Evolutionary conservation across 2,113 vertebrate species (phyloP).

Genomic region (Brachypodius melanocephalos): DNA sequence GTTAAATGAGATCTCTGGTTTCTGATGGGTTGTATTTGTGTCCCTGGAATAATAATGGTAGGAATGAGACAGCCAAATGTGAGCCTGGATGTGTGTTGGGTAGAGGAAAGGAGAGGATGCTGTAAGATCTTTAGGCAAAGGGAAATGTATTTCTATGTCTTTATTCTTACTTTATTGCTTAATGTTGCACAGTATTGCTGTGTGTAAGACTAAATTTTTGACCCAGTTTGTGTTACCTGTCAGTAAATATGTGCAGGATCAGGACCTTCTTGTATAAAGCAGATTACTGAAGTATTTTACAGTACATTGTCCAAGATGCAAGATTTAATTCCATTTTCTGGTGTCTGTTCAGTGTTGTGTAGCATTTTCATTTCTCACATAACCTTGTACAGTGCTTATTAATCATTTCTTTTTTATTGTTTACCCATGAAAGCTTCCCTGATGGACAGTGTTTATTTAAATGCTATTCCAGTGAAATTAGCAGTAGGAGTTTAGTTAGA

Average conservation of each 20-base stretch:
- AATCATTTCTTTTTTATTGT: conserved; percentile 25
- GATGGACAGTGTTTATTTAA: conserved; percentile 30
- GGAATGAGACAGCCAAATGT: neutral
- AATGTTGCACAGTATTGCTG: too few species aligned
- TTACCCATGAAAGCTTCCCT: neutral
- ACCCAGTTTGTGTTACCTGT: neutral
- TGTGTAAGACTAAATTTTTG: neutral
- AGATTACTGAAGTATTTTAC: neutral
- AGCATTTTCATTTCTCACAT: neutral
- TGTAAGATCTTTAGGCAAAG: neutral
- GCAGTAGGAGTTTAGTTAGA: neutral
- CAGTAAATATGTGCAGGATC: neutral
- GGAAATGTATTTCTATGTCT: neutral
- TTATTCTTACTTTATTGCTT: neutral
- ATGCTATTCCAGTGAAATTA: conserved; percentile 21
- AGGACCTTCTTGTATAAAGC: neutral
- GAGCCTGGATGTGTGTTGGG: neutral
- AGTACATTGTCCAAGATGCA: neutral
- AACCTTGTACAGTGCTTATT: conserved; percentile 27
- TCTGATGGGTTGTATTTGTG: neutral
- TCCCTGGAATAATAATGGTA: neutral
- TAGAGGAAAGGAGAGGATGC: neutral
- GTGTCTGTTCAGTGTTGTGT: conserved; percentile 23
- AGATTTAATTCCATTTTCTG: conserved; percentile 10
- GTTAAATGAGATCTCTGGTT: neutral